Evolutionary conservation across 2,888 invertebrate species (phyloP).

Genomic region (Oithona nana): DNA sequence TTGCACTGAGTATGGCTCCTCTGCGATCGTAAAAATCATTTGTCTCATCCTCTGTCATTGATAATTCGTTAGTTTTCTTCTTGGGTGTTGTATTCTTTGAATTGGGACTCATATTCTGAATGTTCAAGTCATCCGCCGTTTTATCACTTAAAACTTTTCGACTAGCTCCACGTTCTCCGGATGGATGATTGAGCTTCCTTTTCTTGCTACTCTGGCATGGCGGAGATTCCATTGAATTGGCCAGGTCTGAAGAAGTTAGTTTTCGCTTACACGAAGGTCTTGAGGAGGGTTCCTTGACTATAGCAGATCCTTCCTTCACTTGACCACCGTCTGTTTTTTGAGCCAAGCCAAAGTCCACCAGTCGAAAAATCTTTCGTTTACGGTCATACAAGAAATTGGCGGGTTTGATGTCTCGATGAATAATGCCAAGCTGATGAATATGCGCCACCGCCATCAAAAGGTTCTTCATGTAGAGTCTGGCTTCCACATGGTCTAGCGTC

Average conservation of each 20-base stretch:
- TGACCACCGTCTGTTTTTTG: slow-evolving; percentile 31
- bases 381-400: slow-evolving; percentile 75
- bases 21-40: neutral
- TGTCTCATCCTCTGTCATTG: too few species aligned
- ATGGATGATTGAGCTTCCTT: neutral
- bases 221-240: neutral
- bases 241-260: neutral
- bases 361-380: slow-evolving; percentile 40
- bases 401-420: slow-evolving; percentile 77
- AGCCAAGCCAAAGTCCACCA: slow-evolving; percentile 77
- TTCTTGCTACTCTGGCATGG: neutral
- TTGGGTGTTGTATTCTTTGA: neutral
- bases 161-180: neutral
- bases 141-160: neutral
- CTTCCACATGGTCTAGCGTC: slow-evolving; percentile 46
- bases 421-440: slow-evolving; percentile 63
- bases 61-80: too few species aligned
- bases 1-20: neutral
- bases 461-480: slow-evolving; percentile 57
- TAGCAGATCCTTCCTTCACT: neutral
- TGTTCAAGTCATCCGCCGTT: neutral
- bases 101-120: neutral
- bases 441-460: slow-evolving; percentile 52
- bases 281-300: neutral
- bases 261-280: neutral